Conservation (phyloP, 2,113 vertebrate species). For the Oenanthe oenanthe region DNA sequence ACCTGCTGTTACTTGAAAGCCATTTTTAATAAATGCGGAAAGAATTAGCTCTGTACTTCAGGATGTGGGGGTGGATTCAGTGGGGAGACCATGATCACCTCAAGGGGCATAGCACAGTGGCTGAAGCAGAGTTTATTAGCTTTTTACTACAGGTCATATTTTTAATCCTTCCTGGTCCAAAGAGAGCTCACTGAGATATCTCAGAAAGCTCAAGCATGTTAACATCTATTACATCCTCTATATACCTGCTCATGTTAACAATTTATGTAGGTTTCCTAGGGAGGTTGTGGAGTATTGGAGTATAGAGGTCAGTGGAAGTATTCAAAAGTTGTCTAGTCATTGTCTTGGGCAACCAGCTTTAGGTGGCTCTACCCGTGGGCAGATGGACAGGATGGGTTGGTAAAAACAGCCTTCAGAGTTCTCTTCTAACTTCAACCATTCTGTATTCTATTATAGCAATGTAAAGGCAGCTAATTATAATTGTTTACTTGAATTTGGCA, state of each 20-base stretch:
- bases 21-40: not conserved
- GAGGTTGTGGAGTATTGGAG: not conserved
- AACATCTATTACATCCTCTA: not conserved
- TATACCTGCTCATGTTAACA: not conserved
- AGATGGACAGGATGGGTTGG: not conserved
- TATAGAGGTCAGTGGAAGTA: not conserved
- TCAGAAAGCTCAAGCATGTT: not conserved
- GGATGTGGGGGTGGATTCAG: fast-evolving
- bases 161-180: not conserved
- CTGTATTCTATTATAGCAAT: not conserved
- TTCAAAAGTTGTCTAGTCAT: not conserved
- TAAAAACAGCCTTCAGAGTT: not conserved
- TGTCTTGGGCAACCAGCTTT: not conserved
- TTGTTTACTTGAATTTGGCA: not conserved
- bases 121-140: not conserved
- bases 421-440: not conserved
- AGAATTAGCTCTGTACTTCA: not conserved
- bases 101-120: not conserved
- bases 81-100: not conserved
- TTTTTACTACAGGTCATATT: not conserved
- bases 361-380: not conserved
- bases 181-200: not conserved
- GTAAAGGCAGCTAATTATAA: not conserved
- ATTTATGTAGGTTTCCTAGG: not conserved
- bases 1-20: not conserved